Evolutionary conservation across 2,113 vertebrate genomes (phyloP), one percentile per base, ranked within the genome.

Genomic region (Tringa solitaria): DNA sequence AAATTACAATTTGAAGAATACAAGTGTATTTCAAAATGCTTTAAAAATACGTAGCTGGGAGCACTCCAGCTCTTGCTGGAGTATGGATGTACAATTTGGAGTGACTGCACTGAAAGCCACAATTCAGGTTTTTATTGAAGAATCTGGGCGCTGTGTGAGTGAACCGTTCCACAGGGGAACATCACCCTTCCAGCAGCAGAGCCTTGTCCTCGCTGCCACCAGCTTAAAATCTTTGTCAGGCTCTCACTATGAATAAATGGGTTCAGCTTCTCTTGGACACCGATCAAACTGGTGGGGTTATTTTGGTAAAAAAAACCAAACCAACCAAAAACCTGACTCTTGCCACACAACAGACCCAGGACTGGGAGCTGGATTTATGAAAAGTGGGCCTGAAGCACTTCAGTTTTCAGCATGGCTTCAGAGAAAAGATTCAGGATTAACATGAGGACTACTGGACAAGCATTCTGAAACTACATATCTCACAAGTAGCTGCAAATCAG

Each of bases 71-170:
- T 50, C 63, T 33, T 35, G 63, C 81, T 73, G 69, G 39, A 64
- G 48, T 35, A 8, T 1, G 1, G 2, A 3, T 1, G 72, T n/a
- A 8, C 27, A 33, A 6, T 39, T 9, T 22, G 53, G 24, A 73
- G 17, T n/a, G 35, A 14, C 7, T 19, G 13, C 54, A 5, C 33
- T 27, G 27, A 72, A 59, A 87, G 59, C 50, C 32, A 41, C 39
- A 23, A 11, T 5, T 60, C 39, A 19, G 74, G 73, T 54, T 7
- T 76, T 46, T 4, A 26, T 24, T 12, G 57, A n/a, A 28, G 50
- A n/a, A 56, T 10, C 53, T 12, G 39, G 86, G 69, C 1, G 2
- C 73, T 19, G 73, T 15, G 80, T 17, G 65, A 82, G 78, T 19
- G 24, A 50, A 11, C 8, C 19, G 10, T 3, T 32, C 27, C 7